Evolutionary conservation across 2,888 invertebrate genomes (phyloP), one percentile per base, ranked within the genome.

Genomic region (Drosophila cognata): DNA sequence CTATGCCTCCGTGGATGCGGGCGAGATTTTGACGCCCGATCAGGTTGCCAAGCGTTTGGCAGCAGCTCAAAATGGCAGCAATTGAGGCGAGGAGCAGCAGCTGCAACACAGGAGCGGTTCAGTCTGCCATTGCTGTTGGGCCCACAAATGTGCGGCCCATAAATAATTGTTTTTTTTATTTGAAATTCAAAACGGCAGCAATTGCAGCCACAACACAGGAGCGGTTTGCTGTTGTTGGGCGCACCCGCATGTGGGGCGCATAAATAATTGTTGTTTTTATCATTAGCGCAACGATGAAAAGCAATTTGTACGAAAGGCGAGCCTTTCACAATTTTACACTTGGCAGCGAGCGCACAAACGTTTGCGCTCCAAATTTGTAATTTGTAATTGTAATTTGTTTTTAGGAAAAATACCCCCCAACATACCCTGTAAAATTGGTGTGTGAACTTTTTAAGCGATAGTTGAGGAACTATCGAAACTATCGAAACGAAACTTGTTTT

Each of bases 1-100:
- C 91, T 97, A 97, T 91, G 96, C 97, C 41, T 96, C 97, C 13
- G 95, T 97, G 7, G 97, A 97, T 92, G 96, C 95, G 60, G 96
- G 95, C 58, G 96, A 96, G 92, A 95, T 96, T 84, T 94, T 95
- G 8, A 92, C 93, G 0, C 94, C 93, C 16, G 91, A 93, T 7
- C 92, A 93, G 80, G 92, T 93, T 57, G 93, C 93, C 56, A 86
- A 88, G 68, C 92, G 93, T 18, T 81, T 93, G 77, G 82, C 90
- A 51, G 87, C 91, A 33, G 89, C 92, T 1, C 92, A 92, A 74
- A 92, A 92, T 73, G 81, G 81, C 61, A 74, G 71, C 67, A 72
- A 91, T 38, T 62, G 41, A 80, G 69, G 13, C 86, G 89, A 57
- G 52, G 8, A 85, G 88, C 55, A 56, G 65, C n/a, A 55, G 62